phyloP scores from a whole-genome alignment of 35 echinoderm and acorn worm genomes.

The Lytechinus variegatus region DNA sequence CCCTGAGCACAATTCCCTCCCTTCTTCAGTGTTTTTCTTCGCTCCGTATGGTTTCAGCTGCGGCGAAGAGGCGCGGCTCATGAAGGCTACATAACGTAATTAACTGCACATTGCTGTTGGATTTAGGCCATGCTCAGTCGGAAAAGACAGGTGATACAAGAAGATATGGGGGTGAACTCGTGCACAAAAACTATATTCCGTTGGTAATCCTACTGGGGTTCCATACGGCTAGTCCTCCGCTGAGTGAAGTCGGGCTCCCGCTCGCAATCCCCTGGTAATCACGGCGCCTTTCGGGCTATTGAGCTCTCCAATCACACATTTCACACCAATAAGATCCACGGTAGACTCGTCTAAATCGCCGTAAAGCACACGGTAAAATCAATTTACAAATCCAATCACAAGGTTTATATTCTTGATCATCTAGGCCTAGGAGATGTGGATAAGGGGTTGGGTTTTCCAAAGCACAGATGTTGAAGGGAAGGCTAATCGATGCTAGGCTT shows the following conservation, averaged over 20 bases:
- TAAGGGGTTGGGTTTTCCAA: background rate
- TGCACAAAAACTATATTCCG: conserved; percentile 21
- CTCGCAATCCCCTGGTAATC: background rate
- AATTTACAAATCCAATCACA: conserved; percentile 37
- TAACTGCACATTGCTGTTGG: conserved; percentile 37
- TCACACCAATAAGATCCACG: background rate
- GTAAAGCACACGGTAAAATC: conserved; percentile 26
- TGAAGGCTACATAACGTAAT: conserved; percentile 24
- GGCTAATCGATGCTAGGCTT: background rate
- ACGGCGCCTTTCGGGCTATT: background rate
- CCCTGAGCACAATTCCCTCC: background rate
- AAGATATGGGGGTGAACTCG: background rate
- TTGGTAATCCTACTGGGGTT: background rate
- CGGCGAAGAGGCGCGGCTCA: conserved; percentile 10
- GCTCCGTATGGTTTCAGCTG: background rate
- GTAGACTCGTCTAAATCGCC: background rate
- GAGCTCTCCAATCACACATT: background rate
- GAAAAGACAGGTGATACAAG: background rate
- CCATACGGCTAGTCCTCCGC: conserved; percentile 1
- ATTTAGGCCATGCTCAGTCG: background rate
- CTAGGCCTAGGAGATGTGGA: background rate
- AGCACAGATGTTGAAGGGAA: background rate
- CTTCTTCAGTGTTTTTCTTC: conserved; percentile 18
- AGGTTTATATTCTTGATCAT: background rate
- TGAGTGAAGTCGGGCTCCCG: background rate